Base-by-base conservation (phyloP, 1,140 invertebrate species). In the Hesperophylax magnus region DNA sequence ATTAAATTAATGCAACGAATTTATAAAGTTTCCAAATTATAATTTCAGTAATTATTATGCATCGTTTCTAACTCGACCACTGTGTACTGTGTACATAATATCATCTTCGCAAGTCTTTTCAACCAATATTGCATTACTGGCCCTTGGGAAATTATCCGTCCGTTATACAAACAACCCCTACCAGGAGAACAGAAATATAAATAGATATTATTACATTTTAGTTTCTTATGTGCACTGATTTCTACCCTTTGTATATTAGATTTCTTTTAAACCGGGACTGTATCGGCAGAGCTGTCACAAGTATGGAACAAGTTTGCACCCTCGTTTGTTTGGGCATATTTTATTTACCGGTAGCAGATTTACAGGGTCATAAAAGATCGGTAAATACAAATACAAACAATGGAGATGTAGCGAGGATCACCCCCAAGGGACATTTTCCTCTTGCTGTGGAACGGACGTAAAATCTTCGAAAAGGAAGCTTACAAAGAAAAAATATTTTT, bases 311-410 rank as follows among this genome's bases (percentile, higher is more conserved):
- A 47, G 9, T 47, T 72, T 27, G 22, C 52, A 54, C 72, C 47
- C 54, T 39, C 53, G 63, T 67, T 67, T 20, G 58, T 39, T 17
- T 47, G 31, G 27, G 27, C n/a, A 77, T 77, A 77, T 77, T 77
- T 78, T 78, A 78, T 78, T 78, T 53, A 78, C 63, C 31, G 60
- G 17, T 24, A 67, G 60, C 77, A 78, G 77, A 78, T 78, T 78
- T 78, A 78, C 77, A 65, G 63, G 52, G 75, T 20, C 58, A 39
- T 61, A 61, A 77, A 77, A 61, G 56, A 61, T 61, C 54, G 54
- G 54, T 63, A 61, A 77, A 63, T 77, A 63, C 75, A 77, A 61
- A 39, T 14, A 47, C 39, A 39, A 77, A 61, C 22, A 61, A 77
- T 22, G 60, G 22, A 77, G 61, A 31, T 34, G 52, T 18, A 24